Evolutionary conservation across 1,140 invertebrate genomes (phyloP).

Genomic region (Aphis gossypii): DNA sequence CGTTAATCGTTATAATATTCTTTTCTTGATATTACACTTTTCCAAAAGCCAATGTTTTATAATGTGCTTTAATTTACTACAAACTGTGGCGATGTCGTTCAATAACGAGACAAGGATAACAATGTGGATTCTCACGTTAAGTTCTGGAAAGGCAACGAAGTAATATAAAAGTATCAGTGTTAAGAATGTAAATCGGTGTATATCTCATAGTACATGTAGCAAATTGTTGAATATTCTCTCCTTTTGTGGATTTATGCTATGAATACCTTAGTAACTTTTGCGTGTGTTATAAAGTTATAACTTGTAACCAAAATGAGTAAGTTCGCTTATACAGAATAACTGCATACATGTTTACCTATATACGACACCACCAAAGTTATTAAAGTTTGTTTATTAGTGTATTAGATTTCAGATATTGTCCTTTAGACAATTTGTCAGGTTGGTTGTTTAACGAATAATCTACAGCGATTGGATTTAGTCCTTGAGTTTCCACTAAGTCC

Average conservation of each 20-base stretch:
- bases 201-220: neutral
- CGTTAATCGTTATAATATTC: neutral
- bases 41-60: neutral
- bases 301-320: conserved; percentile 5
- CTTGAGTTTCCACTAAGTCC: neutral
- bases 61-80: neutral
- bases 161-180: neutral
- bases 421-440: neutral
- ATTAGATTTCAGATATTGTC: conserved; percentile 28
- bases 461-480: neutral
- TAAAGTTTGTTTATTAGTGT: neutral
- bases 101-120: neutral
- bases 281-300: neutral
- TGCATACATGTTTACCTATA: neutral
- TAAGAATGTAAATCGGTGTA: neutral
- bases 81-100: neutral
- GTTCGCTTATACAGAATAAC: neutral
- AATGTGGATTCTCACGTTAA: neutral
- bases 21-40: neutral
- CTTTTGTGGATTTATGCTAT: neutral
- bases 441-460: neutral
- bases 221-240: neutral
- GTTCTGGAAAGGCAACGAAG: neutral
- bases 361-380: neutral
- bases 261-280: neutral